Evolutionary conservation across 2,888 invertebrate genomes (phyloP).

Genomic region (Crocallis elinguaria): DNA sequence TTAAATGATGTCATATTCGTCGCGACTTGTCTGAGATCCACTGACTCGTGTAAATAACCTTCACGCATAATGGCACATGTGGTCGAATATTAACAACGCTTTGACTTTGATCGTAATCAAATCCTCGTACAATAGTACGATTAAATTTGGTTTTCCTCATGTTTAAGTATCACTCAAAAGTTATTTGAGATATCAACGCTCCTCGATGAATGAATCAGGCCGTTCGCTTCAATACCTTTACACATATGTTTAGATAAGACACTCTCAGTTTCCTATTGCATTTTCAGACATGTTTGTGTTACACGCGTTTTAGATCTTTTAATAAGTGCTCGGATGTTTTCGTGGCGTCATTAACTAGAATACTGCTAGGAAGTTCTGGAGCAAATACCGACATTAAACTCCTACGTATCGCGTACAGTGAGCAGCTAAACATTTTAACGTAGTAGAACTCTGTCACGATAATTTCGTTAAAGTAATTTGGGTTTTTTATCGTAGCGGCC

Average conservation of each 20-base stretch:
- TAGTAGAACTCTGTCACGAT: constrained; percentile 2
- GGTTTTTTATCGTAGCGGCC: background rate
- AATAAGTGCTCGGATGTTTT: constrained; percentile 30
- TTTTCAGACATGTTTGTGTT: constrained; percentile 19
- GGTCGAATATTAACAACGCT: constrained; percentile 47
- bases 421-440: background rate
- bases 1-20: constrained; percentile 57
- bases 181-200: background rate
- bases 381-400: constrained; percentile 55
- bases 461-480: background rate
- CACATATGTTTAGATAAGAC: background rate
- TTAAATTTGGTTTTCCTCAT: constrained; percentile 22
- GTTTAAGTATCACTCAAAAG: constrained; percentile 7
- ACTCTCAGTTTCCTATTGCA: constrained; percentile 6
- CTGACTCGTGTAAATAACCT: constrained; percentile 60
- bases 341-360: constrained; percentile 40
- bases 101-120: constrained; percentile 41
- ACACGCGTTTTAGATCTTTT: constrained; percentile 16
- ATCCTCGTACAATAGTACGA: constrained; percentile 25
- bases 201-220: background rate
- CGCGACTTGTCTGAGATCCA: constrained; percentile 56
- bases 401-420: constrained; percentile 46
- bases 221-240: background rate
- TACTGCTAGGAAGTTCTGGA: constrained; percentile 44
- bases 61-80: constrained; percentile 59